These are phyloP conservation scores for Trachelus troglodyta DNA, from an alignment of 2,888 invertebrate genomes.

Conservation along the genomic window DNA sequence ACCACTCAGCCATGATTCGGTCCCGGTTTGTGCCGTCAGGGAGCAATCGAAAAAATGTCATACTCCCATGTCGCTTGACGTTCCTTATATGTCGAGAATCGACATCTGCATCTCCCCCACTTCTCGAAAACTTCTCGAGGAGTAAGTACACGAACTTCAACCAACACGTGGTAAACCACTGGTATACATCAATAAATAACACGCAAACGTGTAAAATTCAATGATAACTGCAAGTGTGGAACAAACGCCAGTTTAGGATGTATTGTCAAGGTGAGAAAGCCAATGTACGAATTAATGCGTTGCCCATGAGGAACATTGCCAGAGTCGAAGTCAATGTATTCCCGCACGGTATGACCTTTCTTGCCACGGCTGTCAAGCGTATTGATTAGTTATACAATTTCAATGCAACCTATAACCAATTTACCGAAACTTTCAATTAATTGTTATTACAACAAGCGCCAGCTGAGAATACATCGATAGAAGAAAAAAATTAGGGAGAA, in stretches of 20 bases:
- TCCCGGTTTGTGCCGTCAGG: slow-evolving; percentile 22
- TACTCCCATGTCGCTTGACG: slow-evolving; percentile 36
- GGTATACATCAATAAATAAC: not conserved
- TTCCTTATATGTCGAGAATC: slow-evolving; percentile 53
- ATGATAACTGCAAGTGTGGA: not conserved
- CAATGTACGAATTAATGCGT: slow-evolving; percentile 9
- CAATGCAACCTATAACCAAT: not conserved
- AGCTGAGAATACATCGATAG: not conserved
- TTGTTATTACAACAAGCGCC: not conserved
- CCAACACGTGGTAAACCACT: not conserved
- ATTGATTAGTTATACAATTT: not conserved
- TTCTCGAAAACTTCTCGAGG: not conserved
- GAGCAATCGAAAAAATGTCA: slow-evolving; percentile 53
- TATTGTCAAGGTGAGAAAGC: slow-evolving; percentile 6
- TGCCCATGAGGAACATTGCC: slow-evolving; percentile 1
- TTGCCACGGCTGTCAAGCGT: not conserved
- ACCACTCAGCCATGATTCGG: slow-evolving; percentile 11
- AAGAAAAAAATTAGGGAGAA: not conserved
- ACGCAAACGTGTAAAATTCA: not conserved
- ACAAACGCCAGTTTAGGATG: not conserved
- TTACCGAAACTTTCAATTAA: not conserved
- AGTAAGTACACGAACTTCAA: not conserved
- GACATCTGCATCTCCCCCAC: slow-evolving; percentile 29
- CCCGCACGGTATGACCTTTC: not conserved
- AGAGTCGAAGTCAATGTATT: slow-evolving; percentile 5